A percentile compares a stretch with the other conserved stretches of the same genome.
phyloP scores from a whole-genome alignment of 2,888 invertebrate species.

The Ophion ellenae region DNA sequence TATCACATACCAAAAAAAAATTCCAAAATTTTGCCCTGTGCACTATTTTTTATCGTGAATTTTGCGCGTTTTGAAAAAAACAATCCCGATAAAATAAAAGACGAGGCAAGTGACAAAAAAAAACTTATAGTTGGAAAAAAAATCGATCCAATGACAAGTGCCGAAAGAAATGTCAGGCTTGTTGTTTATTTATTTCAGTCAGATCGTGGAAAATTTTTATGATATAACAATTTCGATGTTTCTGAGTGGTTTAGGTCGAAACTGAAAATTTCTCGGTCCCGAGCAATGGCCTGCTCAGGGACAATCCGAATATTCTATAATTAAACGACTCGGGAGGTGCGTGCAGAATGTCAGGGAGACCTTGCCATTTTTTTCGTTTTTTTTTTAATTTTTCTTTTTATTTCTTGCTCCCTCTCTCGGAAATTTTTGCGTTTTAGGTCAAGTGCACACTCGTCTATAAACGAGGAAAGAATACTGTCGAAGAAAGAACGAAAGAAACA shows the following conservation, averaged over 20 bases:
- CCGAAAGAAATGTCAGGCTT: too few relatives aligned
- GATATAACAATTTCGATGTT: conserved; percentile 31
- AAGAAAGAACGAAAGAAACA: conserved; percentile 13
- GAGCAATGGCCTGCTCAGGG: conserved; percentile 23
- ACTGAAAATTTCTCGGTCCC: conserved; percentile 21
- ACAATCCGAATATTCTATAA: conserved; percentile 26
- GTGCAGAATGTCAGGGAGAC: conserved; percentile 40
- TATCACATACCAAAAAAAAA: too few relatives aligned
- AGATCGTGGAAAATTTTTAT: not conserved
- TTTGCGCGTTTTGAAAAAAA: too few relatives aligned
- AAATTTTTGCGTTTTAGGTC: conserved; percentile 46
- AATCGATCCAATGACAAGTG: too few relatives aligned
- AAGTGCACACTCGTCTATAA: conserved; percentile 35
- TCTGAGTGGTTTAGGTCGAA: not conserved
- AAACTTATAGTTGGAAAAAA: too few relatives aligned
- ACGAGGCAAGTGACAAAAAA: too few relatives aligned
- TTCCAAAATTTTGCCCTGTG: too few relatives aligned
- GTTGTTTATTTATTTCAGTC: too few relatives aligned
- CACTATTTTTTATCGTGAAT: too few relatives aligned
- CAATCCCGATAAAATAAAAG: too few relatives aligned
- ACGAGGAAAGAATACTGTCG: not conserved
- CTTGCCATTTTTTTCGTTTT: conserved; percentile 35
- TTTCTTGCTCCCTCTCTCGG: not conserved
- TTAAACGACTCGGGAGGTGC: conserved; percentile 32
- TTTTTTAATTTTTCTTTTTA: not conserved